Base-by-base conservation (phyloP, 2,113 vertebrate species). In the Rhinichthys klamathensis region DNA sequence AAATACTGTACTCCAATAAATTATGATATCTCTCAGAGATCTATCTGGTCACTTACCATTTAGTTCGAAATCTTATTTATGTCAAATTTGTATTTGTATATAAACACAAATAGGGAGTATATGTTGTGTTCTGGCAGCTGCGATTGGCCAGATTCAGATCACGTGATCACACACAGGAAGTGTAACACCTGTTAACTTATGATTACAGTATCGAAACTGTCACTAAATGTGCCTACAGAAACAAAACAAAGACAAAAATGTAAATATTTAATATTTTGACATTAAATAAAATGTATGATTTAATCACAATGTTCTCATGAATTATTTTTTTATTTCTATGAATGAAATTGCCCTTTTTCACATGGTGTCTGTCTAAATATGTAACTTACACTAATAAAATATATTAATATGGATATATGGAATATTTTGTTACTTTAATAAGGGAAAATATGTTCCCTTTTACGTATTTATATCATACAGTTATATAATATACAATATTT, bases 281-380 rank as follows among this genome's bases (percentile, higher is more conserved):
- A 94, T 92, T 78, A 91, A 95, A 94, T 93, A 94, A 95, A 95
- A 91, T 76, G 79, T 91, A 89, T 87, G 91, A 92, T 93, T 94
- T 92, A 93, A 82, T 92, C 91, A 89, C 90, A 86, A 77, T 79
- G 65, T 81, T 76, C 35, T 87, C 89, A 13, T 84, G 12, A 30
- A 8, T 49, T 49, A 5, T 60, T 79, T 65, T 1, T 8, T n/a
- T 81, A 12, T 1, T 72, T 44, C 21, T 72, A 44, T 49, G 6
- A 30, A 32, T 65, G 7, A 67, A 32, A 35, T 18, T 35, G 7
- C 6, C 27, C 30, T 69, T 69, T 65, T 69, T 10, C 6, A 35
- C 30, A 35, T 67, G 3, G 30, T 35, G 30, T 18, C 65, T 2
- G 15, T 65, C 25, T 30, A 3, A 30, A 67, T 32, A 67, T 30